Conservation (phyloP, 2,888 invertebrate genomes). For the Mimas tiliae region DNA sequence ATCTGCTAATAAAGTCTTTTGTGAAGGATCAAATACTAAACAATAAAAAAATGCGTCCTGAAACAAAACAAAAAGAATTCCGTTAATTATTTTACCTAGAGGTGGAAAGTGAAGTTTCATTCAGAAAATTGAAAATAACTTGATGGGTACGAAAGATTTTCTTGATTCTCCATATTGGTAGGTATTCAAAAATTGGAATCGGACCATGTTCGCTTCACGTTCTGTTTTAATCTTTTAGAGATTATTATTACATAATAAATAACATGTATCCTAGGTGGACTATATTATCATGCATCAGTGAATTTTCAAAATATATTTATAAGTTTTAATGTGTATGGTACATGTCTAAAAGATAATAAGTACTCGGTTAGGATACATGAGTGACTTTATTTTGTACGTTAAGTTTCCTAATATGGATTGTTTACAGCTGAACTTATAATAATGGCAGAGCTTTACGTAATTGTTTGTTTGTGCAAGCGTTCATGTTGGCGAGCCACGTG, state of each 20-base stretch:
- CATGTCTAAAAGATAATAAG: too few species aligned
- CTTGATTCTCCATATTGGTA: too few species aligned
- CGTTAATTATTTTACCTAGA: constrained; percentile 43
- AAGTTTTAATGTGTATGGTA: too few species aligned
- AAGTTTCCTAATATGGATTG: constrained; percentile 42
- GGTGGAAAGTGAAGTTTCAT: background rate
- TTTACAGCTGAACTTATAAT: constrained; percentile 39
- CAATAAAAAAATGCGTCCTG: constrained; percentile 99
- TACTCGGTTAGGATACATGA: background rate
- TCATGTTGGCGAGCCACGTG: background rate
- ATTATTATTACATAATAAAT: too few species aligned
- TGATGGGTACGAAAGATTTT: too few species aligned
- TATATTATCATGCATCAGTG: too few species aligned
- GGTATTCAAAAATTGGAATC: too few species aligned
- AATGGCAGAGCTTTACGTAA: constrained; percentile 32
- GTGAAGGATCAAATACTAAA: constrained; percentile 99
- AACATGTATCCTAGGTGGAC: too few species aligned
- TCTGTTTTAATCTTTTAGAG: too few species aligned
- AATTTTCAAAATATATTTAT: too few species aligned
- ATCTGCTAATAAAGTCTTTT: constrained; percentile 99
- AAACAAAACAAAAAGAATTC: constrained; percentile 70
- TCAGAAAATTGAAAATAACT: too few species aligned
- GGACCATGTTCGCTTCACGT: too few species aligned
- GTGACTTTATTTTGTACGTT: constrained; percentile 37
- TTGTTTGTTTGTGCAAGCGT: constrained; percentile 22